Evolutionary conservation across 30 jellyfish, hydroid and myxozoan genomes (phyloP), one percentile per base, ranked within the genome.

Genomic region (Cassiopea andromeda): DNA sequence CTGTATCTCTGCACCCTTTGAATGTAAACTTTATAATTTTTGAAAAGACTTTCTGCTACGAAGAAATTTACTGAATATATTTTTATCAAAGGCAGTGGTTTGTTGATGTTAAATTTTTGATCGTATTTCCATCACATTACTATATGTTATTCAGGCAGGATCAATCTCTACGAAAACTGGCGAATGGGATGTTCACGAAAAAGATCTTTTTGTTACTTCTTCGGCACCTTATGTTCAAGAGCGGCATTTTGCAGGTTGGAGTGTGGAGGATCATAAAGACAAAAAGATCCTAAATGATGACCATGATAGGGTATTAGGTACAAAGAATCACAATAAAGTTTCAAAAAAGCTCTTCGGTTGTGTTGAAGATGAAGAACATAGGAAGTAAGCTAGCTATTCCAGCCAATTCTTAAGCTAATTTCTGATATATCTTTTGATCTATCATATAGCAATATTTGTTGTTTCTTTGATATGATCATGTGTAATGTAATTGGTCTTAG

Each of bases 221-320:
- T 38, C 85, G 44, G 87, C 85, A 9, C 91, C 93, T 5, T 50
- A 67, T 27, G 60, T 87, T 43, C 92, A 84, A 38, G 98, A 86
- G 82, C 92, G 98, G 76, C 98, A 92, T 75, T 85, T 81, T 74
- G 98, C 96, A 44, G 98, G 98, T 15, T 92, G 98, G 98, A 81
- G 86, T 75, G 98, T 92, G 43, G 85, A 78, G 73, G 77, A 73
- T 50, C 76, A 75, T 45, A 8, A 66, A n/a, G 85, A 71, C 12
- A 59, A 88, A 49, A 79, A 79, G 48, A 58, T 43, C 18, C 10
- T 13, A 14, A 7, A 48, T 2, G 13, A n/a, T 19, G 75, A 38
- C 13, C 80, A 82, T 14, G 44, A 48, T 13, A 77, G 68, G 50
- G 69, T 15, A 68, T 45, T n/a, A 14, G 59, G 27, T 27, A 58